Conservation (phyloP, 2,113 vertebrate species). For the Chascanopsetta lugubris region DNA sequence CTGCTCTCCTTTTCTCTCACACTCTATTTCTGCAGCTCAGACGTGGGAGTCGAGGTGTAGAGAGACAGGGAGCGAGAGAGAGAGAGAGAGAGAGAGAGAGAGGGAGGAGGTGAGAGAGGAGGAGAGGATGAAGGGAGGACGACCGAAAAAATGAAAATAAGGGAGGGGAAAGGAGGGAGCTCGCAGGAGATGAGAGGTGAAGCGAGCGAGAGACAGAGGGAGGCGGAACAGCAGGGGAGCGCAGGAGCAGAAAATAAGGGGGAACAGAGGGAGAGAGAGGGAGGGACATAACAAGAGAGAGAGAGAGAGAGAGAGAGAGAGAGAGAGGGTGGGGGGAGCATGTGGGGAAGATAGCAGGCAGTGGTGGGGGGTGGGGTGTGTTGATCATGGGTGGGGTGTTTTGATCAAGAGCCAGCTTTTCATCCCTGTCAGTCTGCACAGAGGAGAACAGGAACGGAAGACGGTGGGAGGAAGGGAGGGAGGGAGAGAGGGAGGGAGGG, state of each 20-base stretch:
- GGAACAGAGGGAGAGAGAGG: constrained; percentile 15
- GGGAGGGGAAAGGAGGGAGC: constrained; percentile 56
- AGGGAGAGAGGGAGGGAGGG: constrained; percentile 38
- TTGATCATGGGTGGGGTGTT: constrained; percentile 68
- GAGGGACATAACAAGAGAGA: constrained; percentile 43
- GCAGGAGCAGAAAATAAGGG: constrained; percentile 29
- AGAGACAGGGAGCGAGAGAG: constrained; percentile 40
- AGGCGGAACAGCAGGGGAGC: constrained; percentile 59
- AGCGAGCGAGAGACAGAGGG: constrained; percentile 49
- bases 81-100: constrained; percentile 36
- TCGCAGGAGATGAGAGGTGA: constrained; percentile 62
- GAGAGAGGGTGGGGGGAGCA: constrained; percentile 42
- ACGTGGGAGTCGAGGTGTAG: constrained; percentile 74
- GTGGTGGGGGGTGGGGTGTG: constrained; percentile 58
- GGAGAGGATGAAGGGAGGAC: constrained; percentile 53
- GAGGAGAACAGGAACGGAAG: constrained; percentile 57
- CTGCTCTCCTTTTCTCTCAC: constrained; percentile 62
- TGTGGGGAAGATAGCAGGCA: constrained; percentile 61
- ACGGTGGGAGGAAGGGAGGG: no score
- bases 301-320: constrained; percentile 7
- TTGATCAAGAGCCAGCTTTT: constrained; percentile 80
- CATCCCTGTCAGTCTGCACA: constrained; percentile 73
- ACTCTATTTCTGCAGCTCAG: constrained; percentile 66
- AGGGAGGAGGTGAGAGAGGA: no score
- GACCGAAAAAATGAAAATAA: constrained; percentile 37